Base-by-base conservation (phyloP, 2,797 vertebrate species). In the Tragopan temminckii region DNA sequence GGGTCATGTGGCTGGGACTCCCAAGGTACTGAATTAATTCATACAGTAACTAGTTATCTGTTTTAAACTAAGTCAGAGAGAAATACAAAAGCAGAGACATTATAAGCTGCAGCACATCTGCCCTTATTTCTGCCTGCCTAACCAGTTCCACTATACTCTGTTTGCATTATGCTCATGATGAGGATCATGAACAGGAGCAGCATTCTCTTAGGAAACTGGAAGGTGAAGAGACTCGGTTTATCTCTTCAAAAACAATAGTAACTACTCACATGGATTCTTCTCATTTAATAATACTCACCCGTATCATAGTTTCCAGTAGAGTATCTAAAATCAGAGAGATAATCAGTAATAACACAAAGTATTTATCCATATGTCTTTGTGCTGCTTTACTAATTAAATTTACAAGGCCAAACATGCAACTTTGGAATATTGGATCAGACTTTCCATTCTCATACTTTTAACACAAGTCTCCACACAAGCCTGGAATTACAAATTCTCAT, bases 1-100 rank as follows among this genome's bases (percentile, higher is more conserved):
- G 99, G 99, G 97, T 99, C 94, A 99, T 99, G 99, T 99, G 99
- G 99, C 98, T 99, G 42, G 99, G 99, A 46, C 98, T 99, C 76
- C 99, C 99, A 86, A 99, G 99, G 99, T 99, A 97, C 0, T 1
- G 46, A 29, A 78, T 48, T 75, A 72, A 42, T 81, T 4, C 1
- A 15, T 46, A 7, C 31, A 53, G 16, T 36, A n/a, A 79, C 80
- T 61, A 25, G 23, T 81, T 55, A 55, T 24, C 38, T 79, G 33
- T 43, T 89, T 61, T 18, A 72, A 75, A 36, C 46, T n/a, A 55
- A 45, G n/a, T 45, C 52, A 4, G 4, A 35, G 57, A 89, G 31
- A 61, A 35, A 14, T 50, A 46, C 23, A 33, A 72, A 83, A 79
- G 66, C 79, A 78, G 53, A 88, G 52, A 46, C n/a, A 13, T 33